Evolutionary conservation across 1,140 invertebrate species (phyloP), one percentile per base, ranked within the genome.

Genomic region (Drosophila teissieri): DNA sequence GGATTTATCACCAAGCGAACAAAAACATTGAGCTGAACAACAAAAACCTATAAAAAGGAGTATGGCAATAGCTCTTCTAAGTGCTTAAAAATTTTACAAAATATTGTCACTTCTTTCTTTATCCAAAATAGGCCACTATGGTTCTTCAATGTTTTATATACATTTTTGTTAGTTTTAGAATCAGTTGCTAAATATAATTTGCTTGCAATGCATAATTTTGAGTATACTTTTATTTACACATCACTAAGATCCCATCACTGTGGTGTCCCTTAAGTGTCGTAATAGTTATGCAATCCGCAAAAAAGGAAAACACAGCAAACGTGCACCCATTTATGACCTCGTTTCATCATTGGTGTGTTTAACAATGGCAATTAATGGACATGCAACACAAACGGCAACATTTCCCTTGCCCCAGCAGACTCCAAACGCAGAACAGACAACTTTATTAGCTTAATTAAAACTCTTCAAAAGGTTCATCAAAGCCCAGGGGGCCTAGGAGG

Each of bases 361-460:
- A 73, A 77, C 84, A 89, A 89, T 72, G 56, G 84, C 84, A 88
- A 89, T 88, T 88, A 88, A 83, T 73, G 61, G 42, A 58, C 52
- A 77, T 88, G 83, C 84, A 88, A 84, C 60, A 85, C 56, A 74
- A 44, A 46, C 40, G 24, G 24, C 24, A 24, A 24, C 24, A 24
- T 24, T 4, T 4, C 4, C 24, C 24, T 4, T 24, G 24, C 24
- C 24, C 24, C 24, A 42, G 22, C 53, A 34, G 58, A 56, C 46
- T 68, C 19, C 64, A 44, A 63, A 53, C 65, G 45, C 61, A 52
- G 27, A 65, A 72, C 46, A 83, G 83, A 80, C 76, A 89, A 80
- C 64, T 89, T 89, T 89, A 89, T 89, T 89, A 89, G 84, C 85
- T 89, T 78, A 89, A 89, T 90, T 84, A 84, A 89, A 89, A 86